These are phyloP conservation scores for Dysdera silvatica DNA, from an alignment of 1,140 invertebrate species.

Conservation along the genomic window DNA sequence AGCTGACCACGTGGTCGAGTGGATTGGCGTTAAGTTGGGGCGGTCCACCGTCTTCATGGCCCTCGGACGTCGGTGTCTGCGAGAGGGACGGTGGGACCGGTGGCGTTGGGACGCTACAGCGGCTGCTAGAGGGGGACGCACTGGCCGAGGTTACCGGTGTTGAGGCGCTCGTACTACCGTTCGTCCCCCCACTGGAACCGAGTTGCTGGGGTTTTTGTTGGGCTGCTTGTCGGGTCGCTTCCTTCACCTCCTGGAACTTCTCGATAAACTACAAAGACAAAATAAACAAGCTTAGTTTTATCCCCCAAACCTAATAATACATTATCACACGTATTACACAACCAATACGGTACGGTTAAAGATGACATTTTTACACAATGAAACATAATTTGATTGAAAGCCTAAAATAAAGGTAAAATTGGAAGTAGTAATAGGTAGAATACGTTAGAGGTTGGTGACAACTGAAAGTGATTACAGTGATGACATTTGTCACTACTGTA, in stretches of 20 bases:
- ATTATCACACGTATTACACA: no score
- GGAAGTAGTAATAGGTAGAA: no score
- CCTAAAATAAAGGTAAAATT: no score
- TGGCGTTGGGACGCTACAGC: slow-evolving; percentile 21
- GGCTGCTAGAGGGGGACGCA: slow-evolving; percentile 44
- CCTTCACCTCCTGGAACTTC: slow-evolving; percentile 97
- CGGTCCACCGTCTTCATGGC: slow-evolving; percentile 8
- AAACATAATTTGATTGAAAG: no score
- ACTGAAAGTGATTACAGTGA: no score
- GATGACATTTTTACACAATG: no score
- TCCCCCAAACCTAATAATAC: no score
- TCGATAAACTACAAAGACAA: slow-evolving; percentile 75
- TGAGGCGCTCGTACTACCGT: slow-evolving; percentile 53
- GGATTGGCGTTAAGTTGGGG: slow-evolving; percentile 39
- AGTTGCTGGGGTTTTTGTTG: slow-evolving; percentile 34
- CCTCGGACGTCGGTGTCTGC: slow-evolving; percentile 50
- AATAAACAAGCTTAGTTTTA: no score
- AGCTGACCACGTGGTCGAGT: slow-evolving; percentile 46
- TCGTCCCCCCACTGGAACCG: slow-evolving; percentile 21
- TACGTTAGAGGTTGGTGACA: no score
- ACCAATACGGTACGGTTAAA: no score
- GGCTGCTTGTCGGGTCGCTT: slow-evolving; percentile 57
- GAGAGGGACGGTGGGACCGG: slow-evolving; percentile 48
- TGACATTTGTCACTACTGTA: no score
- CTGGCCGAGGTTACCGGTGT: slow-evolving; percentile 26